A percentile compares a stretch with the other conserved stretches of the same genome.
phyloP scores from a whole-genome alignment of 2,888 invertebrate species.

The Atherix ibis region DNA sequence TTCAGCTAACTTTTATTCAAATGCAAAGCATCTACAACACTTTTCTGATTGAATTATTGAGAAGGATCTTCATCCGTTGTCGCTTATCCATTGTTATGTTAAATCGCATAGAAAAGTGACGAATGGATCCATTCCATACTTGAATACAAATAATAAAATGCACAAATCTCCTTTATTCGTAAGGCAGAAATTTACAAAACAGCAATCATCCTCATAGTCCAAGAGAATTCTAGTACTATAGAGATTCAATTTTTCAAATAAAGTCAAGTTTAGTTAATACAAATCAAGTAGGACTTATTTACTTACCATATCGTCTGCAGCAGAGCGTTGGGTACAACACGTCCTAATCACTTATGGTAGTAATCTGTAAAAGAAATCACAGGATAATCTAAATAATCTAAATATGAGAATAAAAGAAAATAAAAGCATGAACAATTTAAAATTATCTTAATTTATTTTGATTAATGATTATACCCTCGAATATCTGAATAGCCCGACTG shows the following conservation, averaged over 20 bases:
- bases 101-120: conserved; percentile 7
- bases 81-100: conserved; percentile 5
- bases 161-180: no score
- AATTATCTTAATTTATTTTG: no score
- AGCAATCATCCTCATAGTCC: no score
- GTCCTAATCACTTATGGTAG: conserved; percentile 29
- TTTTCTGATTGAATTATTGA: background rate
- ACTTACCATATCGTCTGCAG: conserved; percentile 34
- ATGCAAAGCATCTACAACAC: background rate
- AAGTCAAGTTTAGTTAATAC: background rate
- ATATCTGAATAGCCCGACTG: no score
- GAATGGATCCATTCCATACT: no score
- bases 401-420: no score
- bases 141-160: no score
- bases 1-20: background rate
- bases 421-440: no score
- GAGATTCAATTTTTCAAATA: background rate
- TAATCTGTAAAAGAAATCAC: conserved; percentile 23
- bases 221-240: no score
- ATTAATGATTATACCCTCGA: no score
- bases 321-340: conserved; percentile 33
- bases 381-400: no score
- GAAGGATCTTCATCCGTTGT: background rate
- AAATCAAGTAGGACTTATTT: background rate
- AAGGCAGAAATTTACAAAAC: no score